Conservation (phyloP, 2,888 invertebrate species). For the Cynaeus angustus region DNA sequence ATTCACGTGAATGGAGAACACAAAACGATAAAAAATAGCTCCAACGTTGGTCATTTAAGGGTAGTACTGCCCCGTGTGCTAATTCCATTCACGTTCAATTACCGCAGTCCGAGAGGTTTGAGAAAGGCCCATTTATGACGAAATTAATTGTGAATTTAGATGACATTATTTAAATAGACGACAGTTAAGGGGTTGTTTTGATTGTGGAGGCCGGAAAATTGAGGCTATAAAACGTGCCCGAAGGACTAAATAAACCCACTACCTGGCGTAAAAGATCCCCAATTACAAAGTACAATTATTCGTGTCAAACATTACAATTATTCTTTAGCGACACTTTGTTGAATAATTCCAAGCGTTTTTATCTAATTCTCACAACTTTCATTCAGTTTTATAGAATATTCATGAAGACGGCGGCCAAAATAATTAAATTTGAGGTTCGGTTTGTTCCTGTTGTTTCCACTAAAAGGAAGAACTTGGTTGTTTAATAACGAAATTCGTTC, state of each 20-base stretch:
- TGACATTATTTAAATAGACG: slow-evolving; percentile 10
- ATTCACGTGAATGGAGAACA: slow-evolving; percentile 42
- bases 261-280: not conserved
- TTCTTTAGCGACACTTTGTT: slow-evolving; percentile 22
- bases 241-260: no score
- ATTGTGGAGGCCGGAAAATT: no score
- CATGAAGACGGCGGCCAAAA: slow-evolving; percentile 21
- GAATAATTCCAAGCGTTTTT: slow-evolving; percentile 8
- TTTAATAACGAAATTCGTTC: not conserved
- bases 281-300: not conserved
- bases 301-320: slow-evolving; percentile 4
- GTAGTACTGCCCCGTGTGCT: not conserved
- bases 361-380: slow-evolving; percentile 12
- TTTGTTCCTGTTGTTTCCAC: not conserved
- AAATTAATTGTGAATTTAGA: slow-evolving; percentile 24
- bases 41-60: not conserved
- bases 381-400: slow-evolving; percentile 24
- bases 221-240: no score
- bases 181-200: not conserved
- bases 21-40: not conserved
- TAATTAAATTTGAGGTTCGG: not conserved
- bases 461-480: no score
- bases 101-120: not conserved
- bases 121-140: slow-evolving; percentile 15
- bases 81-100: slow-evolving; percentile 10